These are phyloP conservation scores for Sinocyclocheilus maitianheensis DNA, from an alignment of 2,113 vertebrate genomes.

Conservation along the genomic window DNA sequence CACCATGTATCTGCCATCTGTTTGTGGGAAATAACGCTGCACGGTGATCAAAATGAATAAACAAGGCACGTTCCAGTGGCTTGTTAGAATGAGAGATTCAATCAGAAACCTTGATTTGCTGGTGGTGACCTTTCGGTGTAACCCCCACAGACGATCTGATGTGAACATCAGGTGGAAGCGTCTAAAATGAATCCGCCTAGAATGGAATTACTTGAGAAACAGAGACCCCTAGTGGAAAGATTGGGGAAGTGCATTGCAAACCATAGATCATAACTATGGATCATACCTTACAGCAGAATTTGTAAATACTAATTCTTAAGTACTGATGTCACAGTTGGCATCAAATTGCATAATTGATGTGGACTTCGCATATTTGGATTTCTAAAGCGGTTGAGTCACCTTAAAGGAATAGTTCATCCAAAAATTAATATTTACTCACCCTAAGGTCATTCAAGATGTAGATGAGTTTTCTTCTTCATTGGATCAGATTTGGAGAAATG, in stretches of 20 bases:
- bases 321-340: background rate
- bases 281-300: background rate
- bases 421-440: no score
- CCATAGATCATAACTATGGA: background rate
- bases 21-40: background rate
- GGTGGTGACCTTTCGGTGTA: background rate
- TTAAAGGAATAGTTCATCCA: background rate
- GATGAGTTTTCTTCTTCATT: no score
- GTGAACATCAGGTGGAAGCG: background rate
- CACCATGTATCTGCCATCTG: conserved; percentile 44
- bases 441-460: no score
- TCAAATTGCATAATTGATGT: background rate
- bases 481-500: no score
- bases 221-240: conserved; percentile 69
- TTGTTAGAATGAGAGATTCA: conserved; percentile 30
- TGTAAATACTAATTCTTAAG: background rate
- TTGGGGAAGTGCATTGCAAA: conserved; percentile 40
- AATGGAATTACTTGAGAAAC: conserved; percentile 59
- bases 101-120: conserved; percentile 33
- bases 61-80: background rate
- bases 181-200: background rate
- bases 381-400: background rate
- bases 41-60: conserved; percentile 1
- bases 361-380: background rate
- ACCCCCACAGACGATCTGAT: background rate